phyloP scores from a whole-genome alignment of 2,113 vertebrate species.

The Muscicapa adusta region DNA sequence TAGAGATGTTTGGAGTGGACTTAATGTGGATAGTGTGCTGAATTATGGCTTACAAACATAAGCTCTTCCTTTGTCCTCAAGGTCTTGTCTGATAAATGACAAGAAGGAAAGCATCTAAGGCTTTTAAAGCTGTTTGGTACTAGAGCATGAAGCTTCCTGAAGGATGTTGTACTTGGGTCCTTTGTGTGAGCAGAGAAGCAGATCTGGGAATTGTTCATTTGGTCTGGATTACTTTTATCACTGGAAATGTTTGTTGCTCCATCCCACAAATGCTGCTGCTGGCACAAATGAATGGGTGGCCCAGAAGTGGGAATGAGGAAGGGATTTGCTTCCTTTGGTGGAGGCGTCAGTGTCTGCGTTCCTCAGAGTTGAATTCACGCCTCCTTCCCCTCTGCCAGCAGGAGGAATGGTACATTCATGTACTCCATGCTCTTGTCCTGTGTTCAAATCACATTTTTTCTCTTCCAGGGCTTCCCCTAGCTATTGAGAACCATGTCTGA shows the following conservation, averaged over 20 bases:
- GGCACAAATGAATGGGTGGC: background rate
- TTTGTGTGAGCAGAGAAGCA: background rate
- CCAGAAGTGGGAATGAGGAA: background rate
- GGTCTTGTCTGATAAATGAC: background rate
- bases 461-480: constrained; percentile 57
- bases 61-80: background rate
- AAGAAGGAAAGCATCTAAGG: background rate
- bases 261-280: background rate
- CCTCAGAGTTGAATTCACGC: background rate
- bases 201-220: background rate
- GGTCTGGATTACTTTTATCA: background rate
- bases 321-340: background rate
- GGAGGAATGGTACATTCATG: background rate
- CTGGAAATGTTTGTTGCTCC: background rate
- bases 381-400: background rate
- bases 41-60: background rate
- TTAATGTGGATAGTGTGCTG: background rate
- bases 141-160: background rate
- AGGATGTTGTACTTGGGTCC: background rate
- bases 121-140: background rate
- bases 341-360: background rate
- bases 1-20: background rate
- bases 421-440: background rate
- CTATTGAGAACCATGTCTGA: constrained; percentile 84
- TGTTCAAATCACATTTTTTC: background rate